phyloP scores from a whole-genome alignment of 2,888 invertebrate species.

The Zonitis immaculata region DNA sequence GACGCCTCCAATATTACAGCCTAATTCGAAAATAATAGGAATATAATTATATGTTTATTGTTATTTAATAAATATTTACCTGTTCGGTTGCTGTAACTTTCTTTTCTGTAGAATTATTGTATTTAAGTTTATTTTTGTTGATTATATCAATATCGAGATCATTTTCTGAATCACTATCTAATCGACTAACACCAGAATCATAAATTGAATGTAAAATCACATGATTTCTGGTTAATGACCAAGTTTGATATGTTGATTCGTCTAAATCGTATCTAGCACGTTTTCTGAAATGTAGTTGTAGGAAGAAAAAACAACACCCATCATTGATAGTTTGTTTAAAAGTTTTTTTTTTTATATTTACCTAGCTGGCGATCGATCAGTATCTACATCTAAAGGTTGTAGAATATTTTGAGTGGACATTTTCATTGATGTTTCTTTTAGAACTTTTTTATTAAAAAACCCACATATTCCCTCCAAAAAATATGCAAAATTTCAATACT shows the following conservation, averaged over 20 bases:
- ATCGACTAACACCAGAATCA: constrained; percentile 59
- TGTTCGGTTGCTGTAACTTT: constrained; percentile 30
- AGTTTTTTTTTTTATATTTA: constrained; percentile 22
- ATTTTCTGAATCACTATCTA: constrained; percentile 45
- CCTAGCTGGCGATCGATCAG: constrained; percentile 39
- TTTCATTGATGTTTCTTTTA: not conserved
- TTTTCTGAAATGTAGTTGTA: too few species aligned
- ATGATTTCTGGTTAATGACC: constrained; percentile 40
- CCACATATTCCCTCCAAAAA: not conserved
- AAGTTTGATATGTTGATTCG: constrained; percentile 25
- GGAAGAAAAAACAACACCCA: too few species aligned
- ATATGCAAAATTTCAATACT: not conserved
- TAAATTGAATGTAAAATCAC: constrained; percentile 52
- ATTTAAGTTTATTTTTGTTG: constrained; percentile 28
- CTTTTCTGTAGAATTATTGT: constrained; percentile 3
- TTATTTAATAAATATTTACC: too few species aligned
- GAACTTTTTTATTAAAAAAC: not conserved
- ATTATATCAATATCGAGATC: constrained; percentile 32
- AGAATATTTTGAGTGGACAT: constrained; percentile 33
- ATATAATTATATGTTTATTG: not conserved
- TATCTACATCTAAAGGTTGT: constrained; percentile 36
- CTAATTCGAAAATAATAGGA: constrained; percentile 16
- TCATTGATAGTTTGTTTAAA: not conserved
- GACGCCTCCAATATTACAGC: constrained; percentile 39
- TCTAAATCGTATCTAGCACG: constrained; percentile 39